These are phyloP conservation scores for Drosophila triauraria DNA, from an alignment of 1,140 invertebrate genomes.

Conservation along the genomic window DNA sequence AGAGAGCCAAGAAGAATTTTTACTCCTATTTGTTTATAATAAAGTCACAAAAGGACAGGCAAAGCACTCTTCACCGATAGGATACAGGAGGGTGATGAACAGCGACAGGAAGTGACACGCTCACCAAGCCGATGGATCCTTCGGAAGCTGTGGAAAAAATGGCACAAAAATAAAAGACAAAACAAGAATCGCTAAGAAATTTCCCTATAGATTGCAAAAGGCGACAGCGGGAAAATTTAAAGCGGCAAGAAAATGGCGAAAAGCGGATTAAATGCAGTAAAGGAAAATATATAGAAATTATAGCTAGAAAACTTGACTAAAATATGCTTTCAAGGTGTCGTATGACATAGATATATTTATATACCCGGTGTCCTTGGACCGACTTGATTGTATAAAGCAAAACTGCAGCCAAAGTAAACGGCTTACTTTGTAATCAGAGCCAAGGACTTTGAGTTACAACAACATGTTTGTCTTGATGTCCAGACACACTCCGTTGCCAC, in stretches of 20 bases:
- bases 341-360: neutral
- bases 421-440: constrained; percentile 77
- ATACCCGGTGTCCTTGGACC: constrained; percentile 8
- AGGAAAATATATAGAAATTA: neutral
- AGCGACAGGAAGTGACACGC: constrained; percentile 44
- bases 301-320: neutral
- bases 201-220: constrained; percentile 2
- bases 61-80: constrained; percentile 36
- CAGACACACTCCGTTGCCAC: constrained; percentile 11
- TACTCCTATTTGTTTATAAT: constrained; percentile 52
- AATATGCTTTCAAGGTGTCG: neutral
- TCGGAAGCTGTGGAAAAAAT: constrained; percentile 11
- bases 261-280: neutral
- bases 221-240: neutral
- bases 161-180: neutral
- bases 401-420: constrained; percentile 59
- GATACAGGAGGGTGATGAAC: constrained; percentile 40
- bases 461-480: constrained; percentile 42
- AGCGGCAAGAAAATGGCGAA: neutral
- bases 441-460: constrained; percentile 45
- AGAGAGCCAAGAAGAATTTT: constrained; percentile 47
- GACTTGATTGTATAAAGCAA: constrained; percentile 72
- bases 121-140: constrained; percentile 33
- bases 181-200: neutral
- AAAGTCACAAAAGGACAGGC: constrained; percentile 50